Percentiles rank a stretch among this genome's conserved stretches.
These are phyloP conservation scores for Prionailurus bengalensis DNA, from an alignment of 2,113 vertebrate genomes.

Conservation along the genomic window DNA sequence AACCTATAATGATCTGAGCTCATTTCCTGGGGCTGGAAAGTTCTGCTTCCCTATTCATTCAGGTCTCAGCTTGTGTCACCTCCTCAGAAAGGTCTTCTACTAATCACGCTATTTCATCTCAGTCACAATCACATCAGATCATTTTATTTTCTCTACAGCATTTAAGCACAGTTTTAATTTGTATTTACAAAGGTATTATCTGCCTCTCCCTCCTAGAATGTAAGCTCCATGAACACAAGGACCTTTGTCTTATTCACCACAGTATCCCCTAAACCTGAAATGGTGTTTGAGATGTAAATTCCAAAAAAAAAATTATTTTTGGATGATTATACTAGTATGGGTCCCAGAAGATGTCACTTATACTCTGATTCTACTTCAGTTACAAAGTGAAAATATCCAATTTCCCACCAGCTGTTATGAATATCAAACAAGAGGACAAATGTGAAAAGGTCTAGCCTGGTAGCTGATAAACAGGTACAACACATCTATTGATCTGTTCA, in stretches of 20 bases:
- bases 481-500: background rate
- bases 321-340: background rate
- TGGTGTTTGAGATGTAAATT: background rate
- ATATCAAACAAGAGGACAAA: slow-evolving; percentile 4
- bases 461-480: background rate
- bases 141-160: slow-evolving; percentile 6
- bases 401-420: background rate
- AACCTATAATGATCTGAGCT: background rate
- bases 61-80: background rate
- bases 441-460: background rate
- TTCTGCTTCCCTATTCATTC: background rate
- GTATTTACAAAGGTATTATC: slow-evolving; percentile 20
- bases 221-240: background rate
- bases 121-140: slow-evolving; percentile 19
- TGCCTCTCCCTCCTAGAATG: slow-evolving; percentile 4
- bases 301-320: slow-evolving; percentile 3
- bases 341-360: background rate
- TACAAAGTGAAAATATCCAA: slow-evolving; percentile 41
- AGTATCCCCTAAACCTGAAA: background rate
- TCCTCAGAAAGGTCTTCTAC: slow-evolving; percentile 40
- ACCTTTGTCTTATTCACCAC: background rate
- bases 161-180: slow-evolving; percentile 23
- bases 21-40: background rate
- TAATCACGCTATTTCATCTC: background rate
- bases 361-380: slow-evolving; percentile 19